These are phyloP conservation scores for Ploceus nigricollis DNA, from an alignment of 2,113 vertebrate species.

Conservation along the genomic window DNA sequence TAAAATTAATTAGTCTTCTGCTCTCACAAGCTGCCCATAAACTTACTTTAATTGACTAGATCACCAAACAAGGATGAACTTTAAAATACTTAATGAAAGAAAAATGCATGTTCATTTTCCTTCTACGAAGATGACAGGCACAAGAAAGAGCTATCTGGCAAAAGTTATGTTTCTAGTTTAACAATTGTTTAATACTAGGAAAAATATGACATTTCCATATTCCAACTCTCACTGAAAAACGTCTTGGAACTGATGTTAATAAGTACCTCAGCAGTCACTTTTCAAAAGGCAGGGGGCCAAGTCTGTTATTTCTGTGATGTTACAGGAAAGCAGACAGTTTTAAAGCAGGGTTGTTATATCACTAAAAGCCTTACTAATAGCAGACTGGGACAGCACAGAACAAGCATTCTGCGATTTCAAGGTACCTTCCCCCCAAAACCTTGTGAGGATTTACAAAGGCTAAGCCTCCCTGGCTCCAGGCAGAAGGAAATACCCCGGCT, in stretches of 20 bases:
- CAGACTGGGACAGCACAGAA: background rate
- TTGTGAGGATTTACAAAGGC: background rate
- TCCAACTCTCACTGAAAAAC: constrained; percentile 11
- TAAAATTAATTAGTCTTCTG: constrained; percentile 13
- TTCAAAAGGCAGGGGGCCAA: background rate
- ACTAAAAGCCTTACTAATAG: background rate
- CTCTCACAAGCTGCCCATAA: background rate
- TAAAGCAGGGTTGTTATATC: background rate
- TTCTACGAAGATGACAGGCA: background rate
- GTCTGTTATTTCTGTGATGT: background rate
- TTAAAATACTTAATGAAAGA: constrained; percentile 16
- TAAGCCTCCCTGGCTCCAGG: background rate
- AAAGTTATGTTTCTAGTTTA: constrained; percentile 13
- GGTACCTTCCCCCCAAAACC: background rate
- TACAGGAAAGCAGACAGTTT: background rate
- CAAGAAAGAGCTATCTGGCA: constrained; percentile 27
- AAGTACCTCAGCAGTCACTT: constrained; percentile 31
- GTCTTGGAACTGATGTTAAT: background rate
- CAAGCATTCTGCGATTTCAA: background rate
- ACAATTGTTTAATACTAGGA: constrained; percentile 29
- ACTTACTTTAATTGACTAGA: constrained; percentile 10
- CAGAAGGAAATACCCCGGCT: background rate
- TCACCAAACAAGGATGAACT: constrained; percentile 34
- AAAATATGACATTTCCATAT: constrained; percentile 45
- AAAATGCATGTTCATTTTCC: constrained; percentile 35